Percentiles rank a stretch among this genome's conserved stretches.
These are phyloP conservation scores for Hypomesus transpacificus DNA, from an alignment of 2,113 vertebrate species.

Conservation along the genomic window DNA sequence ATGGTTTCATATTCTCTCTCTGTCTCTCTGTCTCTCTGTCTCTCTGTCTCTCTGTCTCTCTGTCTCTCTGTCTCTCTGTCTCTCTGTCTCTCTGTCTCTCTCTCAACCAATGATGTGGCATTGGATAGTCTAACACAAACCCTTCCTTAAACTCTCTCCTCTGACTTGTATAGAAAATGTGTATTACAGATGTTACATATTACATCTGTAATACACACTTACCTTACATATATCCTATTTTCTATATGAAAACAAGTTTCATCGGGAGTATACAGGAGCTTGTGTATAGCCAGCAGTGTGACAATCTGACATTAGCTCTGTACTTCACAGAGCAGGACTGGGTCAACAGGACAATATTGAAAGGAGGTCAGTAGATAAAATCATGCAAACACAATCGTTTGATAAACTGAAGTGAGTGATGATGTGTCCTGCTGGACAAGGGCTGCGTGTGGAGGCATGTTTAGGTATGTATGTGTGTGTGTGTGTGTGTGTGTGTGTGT, in stretches of 20 bases:
- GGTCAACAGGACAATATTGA: neutral
- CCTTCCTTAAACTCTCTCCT: no score
- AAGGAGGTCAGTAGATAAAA: conserved; percentile 25
- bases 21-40: neutral
- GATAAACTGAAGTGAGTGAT: conserved; percentile 38
- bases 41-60: neutral
- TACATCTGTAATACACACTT: no score
- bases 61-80: neutral
- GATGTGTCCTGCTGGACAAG: conserved; percentile 56
- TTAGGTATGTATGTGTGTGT: conserved; percentile 8
- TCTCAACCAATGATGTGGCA: neutral
- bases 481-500: conserved; percentile 15
- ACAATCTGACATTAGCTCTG: no score
- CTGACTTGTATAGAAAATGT: no score
- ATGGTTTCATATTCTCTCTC: neutral
- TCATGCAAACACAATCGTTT: conserved; percentile 18
- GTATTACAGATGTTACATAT: no score
- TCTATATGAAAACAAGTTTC: no score
- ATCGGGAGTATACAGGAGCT: no score
- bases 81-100: neutral
- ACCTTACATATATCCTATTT: no score
- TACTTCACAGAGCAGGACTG: neutral
- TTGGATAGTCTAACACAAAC: neutral
- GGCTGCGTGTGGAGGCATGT: conserved; percentile 21
- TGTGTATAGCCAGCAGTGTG: no score